These are phyloP conservation scores for Doryteuthis pealeii DNA, from an alignment of 1,140 invertebrate genomes.

Conservation along the genomic window DNA sequence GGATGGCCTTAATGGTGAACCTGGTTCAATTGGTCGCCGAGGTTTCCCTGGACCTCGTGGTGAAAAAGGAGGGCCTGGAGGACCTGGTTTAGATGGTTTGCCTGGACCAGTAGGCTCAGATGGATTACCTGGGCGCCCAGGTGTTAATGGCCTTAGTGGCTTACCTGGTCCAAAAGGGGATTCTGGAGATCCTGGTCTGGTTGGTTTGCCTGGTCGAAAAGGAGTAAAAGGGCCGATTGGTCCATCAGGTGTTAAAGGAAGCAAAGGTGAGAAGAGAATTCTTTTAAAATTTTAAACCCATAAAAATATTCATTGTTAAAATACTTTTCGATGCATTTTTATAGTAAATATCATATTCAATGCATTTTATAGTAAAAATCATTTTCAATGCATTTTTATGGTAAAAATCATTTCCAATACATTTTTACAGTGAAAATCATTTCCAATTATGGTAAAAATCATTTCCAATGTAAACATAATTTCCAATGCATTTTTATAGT, in stretches of 20 bases:
- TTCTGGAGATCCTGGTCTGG: background rate
- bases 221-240: constrained; percentile 19
- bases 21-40: constrained; percentile 10
- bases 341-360: too few relatives aligned
- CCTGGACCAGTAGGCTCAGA: constrained; percentile 17
- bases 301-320: too few relatives aligned
- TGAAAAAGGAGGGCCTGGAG: constrained; percentile 14
- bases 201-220: constrained; percentile 12
- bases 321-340: too few relatives aligned
- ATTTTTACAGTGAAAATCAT: too few relatives aligned
- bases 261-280: background rate
- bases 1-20: constrained; percentile 17
- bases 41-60: constrained; percentile 7
- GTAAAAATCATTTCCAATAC: too few relatives aligned
- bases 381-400: too few relatives aligned
- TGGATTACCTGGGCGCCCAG: background rate
- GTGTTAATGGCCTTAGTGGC: constrained; percentile 11
- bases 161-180: constrained; percentile 10
- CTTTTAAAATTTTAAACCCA: background rate
- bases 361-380: too few relatives aligned
- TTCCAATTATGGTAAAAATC: too few relatives aligned
- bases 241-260: constrained; percentile 12
- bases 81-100: constrained; percentile 14
- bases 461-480: too few relatives aligned
- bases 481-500: too few relatives aligned